Evolutionary conservation across 2,888 invertebrate species (phyloP), one percentile per base, ranked within the genome.

Genomic region (Brenthis daphne): DNA sequence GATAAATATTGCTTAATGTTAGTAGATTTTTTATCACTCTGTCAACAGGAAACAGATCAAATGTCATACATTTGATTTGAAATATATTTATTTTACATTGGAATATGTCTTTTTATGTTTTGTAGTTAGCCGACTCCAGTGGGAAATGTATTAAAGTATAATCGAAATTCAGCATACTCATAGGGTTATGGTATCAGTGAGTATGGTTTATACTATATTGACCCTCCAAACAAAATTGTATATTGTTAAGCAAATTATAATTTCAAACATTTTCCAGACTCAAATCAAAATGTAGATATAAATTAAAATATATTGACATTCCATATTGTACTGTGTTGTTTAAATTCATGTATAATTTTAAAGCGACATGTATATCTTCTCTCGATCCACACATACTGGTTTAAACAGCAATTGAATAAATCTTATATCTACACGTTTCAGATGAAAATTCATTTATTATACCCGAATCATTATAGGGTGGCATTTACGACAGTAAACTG

Each of bases 61-160:
- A 92, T 92, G 92, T 92, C 90, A 91, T 92, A 92, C 92, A 92
- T 92, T 92, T 92, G 92, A 88, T 92, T 90, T 90, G 89, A 91
- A 92, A 92, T 91, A 92, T 92, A 91, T 92, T 92, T 92, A 92
- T 90, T 91, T 92, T 89, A 88, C 88, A 90, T 90, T 89, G 86
- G 88, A 88, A 88, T 86, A 85, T 86, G 90, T 89, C 90, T 90
- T 91, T 90, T 91, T 91, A 82, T 92, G 91, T 90, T 90, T 89
- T 90, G 91, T 92, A 91, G 92, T 89, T 92, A 91, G 90, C 81
- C 81, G 80, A 84, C 84, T 87, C 89, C 90, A 88, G 85, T 87
- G 85, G 84, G 82, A 80, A 81, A 84, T 88, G 84, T 88, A 85
- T 81, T 80, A 79, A 82, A 82, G 80, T 82, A 82, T 80, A 83